Conservation (phyloP, 2,888 invertebrate genomes). For the Mantis religiosa region DNA sequence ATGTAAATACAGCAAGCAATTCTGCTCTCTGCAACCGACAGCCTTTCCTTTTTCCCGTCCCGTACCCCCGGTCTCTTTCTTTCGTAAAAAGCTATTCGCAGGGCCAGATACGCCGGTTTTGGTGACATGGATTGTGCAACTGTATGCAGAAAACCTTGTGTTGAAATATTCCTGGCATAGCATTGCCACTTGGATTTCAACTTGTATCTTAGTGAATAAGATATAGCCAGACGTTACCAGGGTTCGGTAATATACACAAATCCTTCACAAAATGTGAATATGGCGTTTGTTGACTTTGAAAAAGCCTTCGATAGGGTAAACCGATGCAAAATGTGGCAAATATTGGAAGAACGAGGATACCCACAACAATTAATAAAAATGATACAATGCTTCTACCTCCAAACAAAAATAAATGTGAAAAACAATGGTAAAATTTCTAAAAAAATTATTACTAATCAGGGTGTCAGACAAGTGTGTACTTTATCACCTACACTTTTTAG, state of each 20-base stretch:
- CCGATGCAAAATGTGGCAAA: too few relatives aligned
- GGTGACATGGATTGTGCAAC: background rate
- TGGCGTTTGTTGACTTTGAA: too few relatives aligned
- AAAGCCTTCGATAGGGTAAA: too few relatives aligned
- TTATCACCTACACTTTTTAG: too few relatives aligned
- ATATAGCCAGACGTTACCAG: background rate
- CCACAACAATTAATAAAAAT: too few relatives aligned
- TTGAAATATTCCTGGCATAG: background rate
- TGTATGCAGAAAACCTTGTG: background rate
- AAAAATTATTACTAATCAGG: too few relatives aligned
- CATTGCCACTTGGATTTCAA: background rate
- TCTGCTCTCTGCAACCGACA: background rate
- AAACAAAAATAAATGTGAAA: too few relatives aligned
- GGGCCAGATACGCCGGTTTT: background rate
- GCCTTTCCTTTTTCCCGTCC: background rate
- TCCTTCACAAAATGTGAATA: too few relatives aligned
- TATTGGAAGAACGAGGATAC: too few relatives aligned
- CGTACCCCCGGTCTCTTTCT: background rate
- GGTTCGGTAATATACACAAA: background rate
- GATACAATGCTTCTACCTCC: too few relatives aligned
- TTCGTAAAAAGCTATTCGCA: background rate
- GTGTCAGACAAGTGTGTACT: too few relatives aligned
- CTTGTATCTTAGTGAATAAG: background rate
- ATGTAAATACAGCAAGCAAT: background rate
- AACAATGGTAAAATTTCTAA: too few relatives aligned